Base-by-base conservation (phyloP, 2,797 vertebrate genomes). In the Naso thynnoides region DNA sequence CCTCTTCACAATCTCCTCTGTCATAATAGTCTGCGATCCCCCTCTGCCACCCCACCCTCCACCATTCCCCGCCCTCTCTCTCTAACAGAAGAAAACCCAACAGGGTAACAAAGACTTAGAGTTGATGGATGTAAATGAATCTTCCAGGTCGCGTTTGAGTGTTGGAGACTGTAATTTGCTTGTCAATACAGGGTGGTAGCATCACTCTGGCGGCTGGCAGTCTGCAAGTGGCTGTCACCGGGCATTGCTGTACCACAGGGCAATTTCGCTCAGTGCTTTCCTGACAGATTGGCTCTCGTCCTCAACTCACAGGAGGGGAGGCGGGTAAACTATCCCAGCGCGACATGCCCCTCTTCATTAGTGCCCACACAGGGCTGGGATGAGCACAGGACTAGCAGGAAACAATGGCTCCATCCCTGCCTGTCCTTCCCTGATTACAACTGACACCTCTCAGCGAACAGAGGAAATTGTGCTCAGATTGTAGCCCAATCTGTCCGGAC, bases 261-360 rank as follows among this genome's bases (percentile, higher is more conserved):
- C 97, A 97, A 98, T 98, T 98, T 97, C 96, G 92, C 93, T 97
- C 96, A 95, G 93, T 95, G 95, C 94, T 95, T 95, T 94, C 95
- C 94, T 98, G 97, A 98, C 96, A 97, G 96, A 99, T 99, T 97
- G 96, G 95, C 96, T 95, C 94, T 90, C 95, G 95, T 97, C 95
- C 95, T 92, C 90, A 90, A 96, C 94, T 96, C 96, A 95, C 96
- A 91, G 95, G 96, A 96, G 96, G 96, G 96, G 94, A 95, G 94
- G 95, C 90, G 95, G 93, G 95, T 96, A 96, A 94, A 96, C 95
- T 96, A 96, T 95, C 96, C 95, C 95, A 92, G 92, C 90, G 93
- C 94, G 94, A 94, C 94, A 86, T 95, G 96, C 96, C 96, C 95
- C 93, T 98, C 96, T 98, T 99, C 97, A 98, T 99, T 99, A 99